Percentiles rank a stretch among this genome's conserved stretches.
These are phyloP conservation scores for Elysia chlorotica DNA, from an alignment of 1,140 invertebrate genomes.

Conservation along the genomic window DNA sequence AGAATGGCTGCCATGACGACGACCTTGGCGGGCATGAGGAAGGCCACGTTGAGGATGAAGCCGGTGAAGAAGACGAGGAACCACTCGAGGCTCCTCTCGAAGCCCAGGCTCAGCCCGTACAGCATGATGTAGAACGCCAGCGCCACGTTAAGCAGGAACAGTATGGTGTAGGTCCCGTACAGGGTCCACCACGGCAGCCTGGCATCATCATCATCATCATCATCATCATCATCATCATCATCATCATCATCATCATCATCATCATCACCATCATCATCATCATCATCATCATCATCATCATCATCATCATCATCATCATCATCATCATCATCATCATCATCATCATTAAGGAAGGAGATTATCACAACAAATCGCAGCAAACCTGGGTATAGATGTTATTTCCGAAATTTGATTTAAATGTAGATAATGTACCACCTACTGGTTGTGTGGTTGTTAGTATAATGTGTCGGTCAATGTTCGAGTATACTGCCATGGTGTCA, in stretches of 20 bases:
- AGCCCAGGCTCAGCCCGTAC: slow-evolving; percentile 44
- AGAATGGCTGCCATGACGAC: slow-evolving; percentile 35
- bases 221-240: too few relatives aligned
- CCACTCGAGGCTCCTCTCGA: slow-evolving; percentile 39
- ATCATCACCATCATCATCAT: too few relatives aligned
- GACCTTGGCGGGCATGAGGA: slow-evolving; percentile 38
- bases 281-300: background rate
- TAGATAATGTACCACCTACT: too few relatives aligned
- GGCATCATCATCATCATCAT: too few relatives aligned
- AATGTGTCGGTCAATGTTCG: background rate
- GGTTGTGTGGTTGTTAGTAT: too few relatives aligned
- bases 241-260: too few relatives aligned
- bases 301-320: background rate
- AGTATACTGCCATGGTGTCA: too few relatives aligned
- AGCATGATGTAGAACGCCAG: slow-evolving; percentile 44
- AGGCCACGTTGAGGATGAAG: slow-evolving; percentile 31
- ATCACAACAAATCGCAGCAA: too few relatives aligned
- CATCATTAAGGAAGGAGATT: too few relatives aligned
- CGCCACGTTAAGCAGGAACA: slow-evolving; percentile 18
- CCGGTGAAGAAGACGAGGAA: slow-evolving; percentile 39
- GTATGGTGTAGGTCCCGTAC: slow-evolving; percentile 39
- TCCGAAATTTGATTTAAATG: too few relatives aligned
- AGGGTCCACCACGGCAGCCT: slow-evolving; percentile 46
- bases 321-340: background rate
- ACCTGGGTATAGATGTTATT: too few relatives aligned